Evolutionary conservation across 2,888 invertebrate genomes (phyloP).

Genomic region (Watsonalla cultraria): DNA sequence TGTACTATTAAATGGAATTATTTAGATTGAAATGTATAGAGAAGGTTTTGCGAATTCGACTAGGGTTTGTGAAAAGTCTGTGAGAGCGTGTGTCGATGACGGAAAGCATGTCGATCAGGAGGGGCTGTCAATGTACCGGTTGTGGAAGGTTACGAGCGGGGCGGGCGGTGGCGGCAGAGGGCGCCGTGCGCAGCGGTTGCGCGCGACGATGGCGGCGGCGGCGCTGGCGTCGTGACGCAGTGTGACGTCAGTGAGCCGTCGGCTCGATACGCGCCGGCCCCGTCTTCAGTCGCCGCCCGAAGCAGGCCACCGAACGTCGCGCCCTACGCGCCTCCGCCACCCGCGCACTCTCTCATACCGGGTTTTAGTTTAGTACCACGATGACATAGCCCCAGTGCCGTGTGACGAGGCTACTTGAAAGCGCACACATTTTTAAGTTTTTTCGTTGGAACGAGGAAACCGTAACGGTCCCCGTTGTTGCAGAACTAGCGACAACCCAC

Average conservation of each 20-base stretch:
- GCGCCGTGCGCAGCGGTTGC: slow-evolving; percentile 64
- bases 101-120: slow-evolving; percentile 48
- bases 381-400: slow-evolving; percentile 77
- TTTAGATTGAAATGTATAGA: background rate
- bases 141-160: slow-evolving; percentile 66
- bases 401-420: slow-evolving; percentile 68
- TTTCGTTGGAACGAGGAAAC: slow-evolving; percentile 69
- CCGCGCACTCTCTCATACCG: slow-evolving; percentile 70
- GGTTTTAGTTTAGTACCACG: slow-evolving; percentile 74
- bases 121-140: slow-evolving; percentile 64
- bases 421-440: slow-evolving; percentile 75
- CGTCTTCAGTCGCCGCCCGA: slow-evolving; percentile 79
- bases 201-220: slow-evolving; percentile 63
- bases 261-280: slow-evolving; percentile 81
- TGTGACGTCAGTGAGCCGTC: slow-evolving; percentile 85
- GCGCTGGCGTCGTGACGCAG: slow-evolving; percentile 81
- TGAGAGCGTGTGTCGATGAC: slow-evolving; percentile 34
- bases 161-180: slow-evolving; percentile 49
- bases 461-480: slow-evolving; percentile 74
- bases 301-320: slow-evolving; percentile 72
- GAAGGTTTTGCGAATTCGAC: slow-evolving; percentile 8
- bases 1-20: background rate
- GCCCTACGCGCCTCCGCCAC: slow-evolving; percentile 64
- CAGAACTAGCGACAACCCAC: slow-evolving; percentile 75
- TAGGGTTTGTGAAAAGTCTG: slow-evolving; percentile 13